Evolutionary conservation across 2,113 vertebrate genomes (phyloP).

Genomic region (Syngnathus floridae): DNA sequence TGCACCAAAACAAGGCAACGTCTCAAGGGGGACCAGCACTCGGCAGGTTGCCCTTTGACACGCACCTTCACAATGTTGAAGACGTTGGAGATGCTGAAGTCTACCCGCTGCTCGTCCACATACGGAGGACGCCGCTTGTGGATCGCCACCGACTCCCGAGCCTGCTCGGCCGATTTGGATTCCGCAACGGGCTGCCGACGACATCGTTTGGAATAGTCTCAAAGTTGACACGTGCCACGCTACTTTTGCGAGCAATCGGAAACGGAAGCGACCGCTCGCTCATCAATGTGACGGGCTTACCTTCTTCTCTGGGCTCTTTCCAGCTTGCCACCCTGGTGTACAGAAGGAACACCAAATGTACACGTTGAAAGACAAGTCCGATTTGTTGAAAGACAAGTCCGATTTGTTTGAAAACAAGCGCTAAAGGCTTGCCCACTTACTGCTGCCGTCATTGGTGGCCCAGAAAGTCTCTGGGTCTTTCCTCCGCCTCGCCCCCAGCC

Average conservation of each 20-base stretch:
- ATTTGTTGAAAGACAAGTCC: neutral
- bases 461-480: neutral
- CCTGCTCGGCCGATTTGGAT: slow-evolving; percentile 54
- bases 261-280: neutral
- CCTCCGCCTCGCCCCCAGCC: slow-evolving; percentile 10
- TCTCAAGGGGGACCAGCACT: neutral
- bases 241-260: slow-evolving; percentile 27
- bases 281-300: slow-evolving; percentile 7
- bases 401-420: neutral
- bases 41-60: neutral
- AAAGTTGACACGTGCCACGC: slow-evolving; percentile 66
- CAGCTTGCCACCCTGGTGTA: neutral
- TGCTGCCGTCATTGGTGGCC: neutral
- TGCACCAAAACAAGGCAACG: slow-evolving; percentile 6
- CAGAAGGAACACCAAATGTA: no score
- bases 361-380: neutral
- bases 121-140: slow-evolving; percentile 39
- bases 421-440: slow-evolving; percentile 11
- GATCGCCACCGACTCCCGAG: slow-evolving; percentile 56
- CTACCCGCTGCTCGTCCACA: slow-evolving; percentile 39
- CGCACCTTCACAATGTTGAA: slow-evolving; percentile 65
- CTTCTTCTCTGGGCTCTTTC: slow-evolving; percentile 20
- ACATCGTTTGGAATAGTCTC: neutral
- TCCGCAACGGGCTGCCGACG: slow-evolving; percentile 63
- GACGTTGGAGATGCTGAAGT: slow-evolving; percentile 55